Base-by-base conservation (phyloP, 1,140 invertebrate species). In the Achatina immaculata region DNA sequence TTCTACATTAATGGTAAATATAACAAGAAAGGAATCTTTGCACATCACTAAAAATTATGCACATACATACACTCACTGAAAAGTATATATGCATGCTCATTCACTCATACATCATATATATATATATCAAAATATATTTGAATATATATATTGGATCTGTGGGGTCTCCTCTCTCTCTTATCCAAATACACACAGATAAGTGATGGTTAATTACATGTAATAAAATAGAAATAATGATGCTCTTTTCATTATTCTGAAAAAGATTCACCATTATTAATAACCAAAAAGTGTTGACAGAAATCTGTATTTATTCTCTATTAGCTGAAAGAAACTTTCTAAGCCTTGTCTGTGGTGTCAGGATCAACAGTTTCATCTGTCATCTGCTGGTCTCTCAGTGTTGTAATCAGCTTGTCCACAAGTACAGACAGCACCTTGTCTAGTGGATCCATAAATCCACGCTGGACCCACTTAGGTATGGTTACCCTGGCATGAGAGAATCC, bases 381-480 rank as follows among this genome's bases (percentile, higher is more conserved):
- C 40, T 86, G 86, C 38, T 82, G 80, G 80, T 90, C 87, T 78
- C 86, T 81, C 34, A 91, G 83, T 0, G 86, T 83, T 1, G 85
- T 45, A 16, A 91, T 88, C 7, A 91, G 83, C 58, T 86, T 87
- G 69, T 89, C 86, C n/a, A 91, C 88, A 0, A 92, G 85, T 36
- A 90, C 72, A 24, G 90, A 89, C 4, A 90, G 80, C 16, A 92
- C 82, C 74, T 90, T 90, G 82, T 92, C 91, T 24, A 90, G 83
- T 0, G 97, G 97, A 92, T 99, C 98, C 94, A 99, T 96, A 84
- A 98, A 96, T 38, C 98, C 98, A 79, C 98, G 93, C 92, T 99
- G 98, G 92, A 99, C 94, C 97, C 98, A 99, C 92, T 99, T 99
- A 31, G 98, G 98, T 89, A 99, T 99, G 45, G 98, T 99, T 58